Evolutionary conservation across 2,113 vertebrate species (phyloP).

Genomic region (Dendropsophus ebraccatus): DNA sequence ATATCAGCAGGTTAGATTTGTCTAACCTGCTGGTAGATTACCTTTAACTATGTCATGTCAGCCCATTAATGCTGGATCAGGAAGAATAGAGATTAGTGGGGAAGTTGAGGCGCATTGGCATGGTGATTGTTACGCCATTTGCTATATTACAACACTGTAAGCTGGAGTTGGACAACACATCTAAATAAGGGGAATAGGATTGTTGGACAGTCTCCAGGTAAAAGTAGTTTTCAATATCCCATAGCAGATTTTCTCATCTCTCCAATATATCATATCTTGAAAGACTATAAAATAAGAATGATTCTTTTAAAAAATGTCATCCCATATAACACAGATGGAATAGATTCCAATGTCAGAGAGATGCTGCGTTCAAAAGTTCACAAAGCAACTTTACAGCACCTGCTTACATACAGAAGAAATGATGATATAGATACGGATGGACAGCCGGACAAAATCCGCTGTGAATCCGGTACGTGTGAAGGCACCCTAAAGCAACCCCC

Average conservation of each 20-base stretch:
- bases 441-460: no score
- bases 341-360: not conserved
- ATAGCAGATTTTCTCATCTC: not conserved
- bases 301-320: not conserved
- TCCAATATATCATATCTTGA: slow-evolving; percentile 3
- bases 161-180: not conserved
- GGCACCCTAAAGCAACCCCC: no score
- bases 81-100: no score
- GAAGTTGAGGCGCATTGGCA: no score
- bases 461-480: no score
- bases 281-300: not conserved
- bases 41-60: no score
- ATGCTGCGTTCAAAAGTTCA: not conserved
- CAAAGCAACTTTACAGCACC: not conserved
- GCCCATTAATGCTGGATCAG: no score
- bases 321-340: not conserved
- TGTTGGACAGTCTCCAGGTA: not conserved
- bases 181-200: not conserved
- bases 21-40: no score
- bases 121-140: no score
- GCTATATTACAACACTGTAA: no score
- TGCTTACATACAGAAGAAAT: not conserved
- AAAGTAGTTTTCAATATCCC: not conserved
- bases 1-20: no score
- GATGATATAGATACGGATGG: not conserved